phyloP scores from a whole-genome alignment of 2,113 vertebrate species.

The Rhea pennata region DNA sequence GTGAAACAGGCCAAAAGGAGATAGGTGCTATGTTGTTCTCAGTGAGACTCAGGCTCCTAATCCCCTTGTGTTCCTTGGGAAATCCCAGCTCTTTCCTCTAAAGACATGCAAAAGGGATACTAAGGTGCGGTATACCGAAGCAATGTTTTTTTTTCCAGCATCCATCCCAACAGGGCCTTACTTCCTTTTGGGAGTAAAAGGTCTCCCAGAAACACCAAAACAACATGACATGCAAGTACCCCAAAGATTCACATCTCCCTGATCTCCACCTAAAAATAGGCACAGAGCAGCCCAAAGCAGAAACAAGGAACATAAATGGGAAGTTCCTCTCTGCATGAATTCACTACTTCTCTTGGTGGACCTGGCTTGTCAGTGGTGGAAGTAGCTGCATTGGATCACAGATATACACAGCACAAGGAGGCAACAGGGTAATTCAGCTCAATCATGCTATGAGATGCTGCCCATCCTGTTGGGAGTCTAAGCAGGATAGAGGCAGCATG shows the following conservation, averaged over 20 bases:
- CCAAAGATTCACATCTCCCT: not conserved
- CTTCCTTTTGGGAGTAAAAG: not conserved
- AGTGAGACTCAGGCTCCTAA: not conserved
- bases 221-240: not conserved
- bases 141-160: not conserved
- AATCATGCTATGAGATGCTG: not conserved
- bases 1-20: not conserved
- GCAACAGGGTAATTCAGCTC: not conserved
- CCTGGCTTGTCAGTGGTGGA: not conserved
- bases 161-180: not conserved
- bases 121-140: not conserved
- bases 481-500: not conserved
- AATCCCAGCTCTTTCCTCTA: not conserved
- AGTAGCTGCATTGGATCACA: not conserved
- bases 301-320: not conserved
- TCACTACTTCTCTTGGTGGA: no score
- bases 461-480: not conserved
- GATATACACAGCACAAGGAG: not conserved
- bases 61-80: not conserved
- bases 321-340: not conserved
- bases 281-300: not conserved
- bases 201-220: not conserved
- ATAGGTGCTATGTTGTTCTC: fast-evolving
- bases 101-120: not conserved
- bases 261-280: fast-evolving